Base-by-base conservation (phyloP, 2,797 vertebrate genomes). In the Premnoplex brunnescens region DNA sequence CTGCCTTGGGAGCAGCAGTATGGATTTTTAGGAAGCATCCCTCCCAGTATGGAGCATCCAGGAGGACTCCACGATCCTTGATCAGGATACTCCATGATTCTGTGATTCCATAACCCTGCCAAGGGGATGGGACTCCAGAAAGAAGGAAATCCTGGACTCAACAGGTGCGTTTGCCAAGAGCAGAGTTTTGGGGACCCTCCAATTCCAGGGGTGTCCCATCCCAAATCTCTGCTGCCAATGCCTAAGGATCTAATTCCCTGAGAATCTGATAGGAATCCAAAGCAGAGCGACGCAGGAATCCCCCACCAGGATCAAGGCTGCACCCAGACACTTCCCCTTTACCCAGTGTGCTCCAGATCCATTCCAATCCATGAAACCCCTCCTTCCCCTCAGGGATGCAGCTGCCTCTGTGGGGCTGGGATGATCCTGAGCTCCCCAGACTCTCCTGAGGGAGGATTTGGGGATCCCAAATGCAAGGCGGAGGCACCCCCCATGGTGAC, bases 291-390 rank as follows among this genome's bases (percentile, higher is more conserved):
- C 0, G 41, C 22, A 23, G 39, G n/a, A 22, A 41, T 0, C 8
- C 2, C 9, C 21, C 3, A 0, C 11, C 0, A 2, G 36, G 2
- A 7, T 8, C 4, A 2, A 41, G 39, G 19, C 0, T 1, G 1
- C 0, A 5, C n/a, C 34, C 32, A 14, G 23, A 10, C 3, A 2
- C 34, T 6, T 76, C 54, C 36, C 30, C 16, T 22, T 63, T 10
- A 19, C 3, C 5, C 79, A 66, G 30, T 6, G 10, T 10, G 39
- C 28, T 5, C 32, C 71, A n/a, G 20, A 32, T 2, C 62, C 21
- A 1, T 11, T 26, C 54, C 44, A 12, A 3, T 3, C 34, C 21
- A 0, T 2, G 41, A 34, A 26, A 43, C 12, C 4, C 7, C 1
- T 1, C 10, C 34, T 23, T 21, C 27, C 26, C 54, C 43, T 26